These are phyloP conservation scores for Crotalus horridus DNA, from an alignment of 2,113 vertebrate genomes.

Conservation along the genomic window DNA sequence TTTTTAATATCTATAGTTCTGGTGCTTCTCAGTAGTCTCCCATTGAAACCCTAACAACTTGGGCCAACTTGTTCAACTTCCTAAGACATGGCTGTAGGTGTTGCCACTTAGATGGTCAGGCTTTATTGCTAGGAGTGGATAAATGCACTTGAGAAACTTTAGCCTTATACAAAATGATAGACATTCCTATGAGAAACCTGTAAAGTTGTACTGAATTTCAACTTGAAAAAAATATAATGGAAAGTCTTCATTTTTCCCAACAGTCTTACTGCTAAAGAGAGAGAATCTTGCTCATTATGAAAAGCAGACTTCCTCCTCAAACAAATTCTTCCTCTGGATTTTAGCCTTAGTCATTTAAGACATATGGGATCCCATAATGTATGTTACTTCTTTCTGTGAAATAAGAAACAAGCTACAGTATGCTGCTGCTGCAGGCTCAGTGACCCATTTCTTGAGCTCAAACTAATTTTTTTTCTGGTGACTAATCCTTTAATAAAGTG, in stretches of 20 bases:
- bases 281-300: not conserved
- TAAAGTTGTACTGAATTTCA: not conserved
- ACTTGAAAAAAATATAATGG: not conserved
- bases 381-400: not conserved
- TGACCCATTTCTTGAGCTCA: slow-evolving; percentile 24
- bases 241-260: not conserved
- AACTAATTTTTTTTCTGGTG: slow-evolving; percentile 26
- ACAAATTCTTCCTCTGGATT: not conserved
- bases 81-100: not conserved
- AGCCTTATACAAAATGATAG: not conserved
- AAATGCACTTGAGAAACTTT: not conserved
- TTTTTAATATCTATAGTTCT: not conserved
- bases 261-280: not conserved
- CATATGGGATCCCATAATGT: not conserved
- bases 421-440: not conserved
- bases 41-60: not conserved
- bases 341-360: not conserved
- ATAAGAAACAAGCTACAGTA: not conserved
- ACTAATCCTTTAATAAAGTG: slow-evolving; percentile 44
- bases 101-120: not conserved
- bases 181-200: not conserved
- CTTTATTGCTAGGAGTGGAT: not conserved
- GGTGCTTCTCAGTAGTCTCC: not conserved
- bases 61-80: not conserved
- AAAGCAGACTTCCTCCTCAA: not conserved